These are phyloP conservation scores for Pipistrellus pygmaeus DNA, from an alignment of 2,797 vertebrate genomes.

Conservation along the genomic window DNA sequence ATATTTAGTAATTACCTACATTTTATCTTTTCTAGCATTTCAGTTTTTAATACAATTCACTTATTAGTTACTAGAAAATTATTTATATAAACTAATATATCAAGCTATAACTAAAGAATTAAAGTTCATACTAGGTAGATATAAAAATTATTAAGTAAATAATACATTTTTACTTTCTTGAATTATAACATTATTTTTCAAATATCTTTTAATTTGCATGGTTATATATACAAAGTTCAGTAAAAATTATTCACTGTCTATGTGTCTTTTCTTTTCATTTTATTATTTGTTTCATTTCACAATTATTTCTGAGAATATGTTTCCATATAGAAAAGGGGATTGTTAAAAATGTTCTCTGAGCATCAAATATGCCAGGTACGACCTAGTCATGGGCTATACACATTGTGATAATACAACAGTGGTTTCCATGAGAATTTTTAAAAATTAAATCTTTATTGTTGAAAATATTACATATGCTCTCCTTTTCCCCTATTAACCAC, in stretches of 20 bases:
- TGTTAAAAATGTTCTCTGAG: conserved; percentile 5
- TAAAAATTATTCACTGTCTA: not conserved
- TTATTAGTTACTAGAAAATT: conserved; percentile 9
- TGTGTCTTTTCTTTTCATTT: conserved; percentile 25
- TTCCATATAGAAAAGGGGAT: not conserved
- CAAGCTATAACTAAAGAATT: not conserved
- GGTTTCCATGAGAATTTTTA: conserved; percentile 25
- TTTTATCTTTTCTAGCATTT: conserved; percentile 42
- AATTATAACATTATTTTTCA: conserved; percentile 23
- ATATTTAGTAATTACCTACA: conserved; percentile 1
- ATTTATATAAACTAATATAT: not conserved
- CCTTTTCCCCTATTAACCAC: no score
- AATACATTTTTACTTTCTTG: not conserved
- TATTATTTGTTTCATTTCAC: not conserved
- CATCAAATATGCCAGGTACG: not conserved
- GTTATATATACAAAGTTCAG: conserved; percentile 7
- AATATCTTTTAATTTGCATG: not conserved
- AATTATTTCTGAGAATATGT: conserved; percentile 28
- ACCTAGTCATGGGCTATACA: not conserved
- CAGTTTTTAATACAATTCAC: conserved; percentile 45
- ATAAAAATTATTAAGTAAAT: conserved; percentile 19
- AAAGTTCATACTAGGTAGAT: not conserved
- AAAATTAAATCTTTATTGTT: not conserved
- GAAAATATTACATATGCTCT: no score
- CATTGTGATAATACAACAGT: not conserved